phyloP scores from a whole-genome alignment of 64 coral and sea anemone genomes.

The Acropora tenuis region DNA sequence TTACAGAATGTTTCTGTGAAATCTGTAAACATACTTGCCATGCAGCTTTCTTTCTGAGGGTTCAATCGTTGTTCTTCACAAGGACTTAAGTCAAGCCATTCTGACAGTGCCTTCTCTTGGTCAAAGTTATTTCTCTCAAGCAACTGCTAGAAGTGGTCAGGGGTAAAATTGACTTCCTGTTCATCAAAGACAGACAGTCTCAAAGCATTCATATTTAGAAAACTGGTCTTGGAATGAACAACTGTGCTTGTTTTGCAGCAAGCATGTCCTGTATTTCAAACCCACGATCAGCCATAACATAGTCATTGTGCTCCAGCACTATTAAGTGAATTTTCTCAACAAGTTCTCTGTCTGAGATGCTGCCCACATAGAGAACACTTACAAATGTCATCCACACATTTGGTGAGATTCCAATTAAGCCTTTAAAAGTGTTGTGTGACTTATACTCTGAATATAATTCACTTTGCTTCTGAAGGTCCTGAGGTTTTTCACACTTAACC shows the following conservation, averaged over 20 bases:
- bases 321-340: no score
- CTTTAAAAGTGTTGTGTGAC: no score
- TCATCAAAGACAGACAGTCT: conserved; percentile 38
- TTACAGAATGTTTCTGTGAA: conserved; percentile 30
- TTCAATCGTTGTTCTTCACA: conserved; percentile 31
- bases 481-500: conserved; percentile 50
- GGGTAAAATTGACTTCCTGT: conserved; percentile 40
- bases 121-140: conserved; percentile 46
- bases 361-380: no score
- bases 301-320: no score
- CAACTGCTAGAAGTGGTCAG: conserved; percentile 57
- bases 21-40: conserved; percentile 24
- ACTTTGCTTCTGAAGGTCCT: conserved; percentile 60
- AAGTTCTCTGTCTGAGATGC: no score
- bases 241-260: no score
- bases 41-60: conserved; percentile 35
- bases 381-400: no score
- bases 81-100: conserved; percentile 48
- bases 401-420: no score
- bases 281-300: no score
- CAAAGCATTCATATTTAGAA: background rate
- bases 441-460: conserved; percentile 18
- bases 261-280: no score
- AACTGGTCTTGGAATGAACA: no score
- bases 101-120: conserved; percentile 18